Base-by-base conservation (phyloP, 2,888 invertebrate species). In the Watsonalla binaria region DNA sequence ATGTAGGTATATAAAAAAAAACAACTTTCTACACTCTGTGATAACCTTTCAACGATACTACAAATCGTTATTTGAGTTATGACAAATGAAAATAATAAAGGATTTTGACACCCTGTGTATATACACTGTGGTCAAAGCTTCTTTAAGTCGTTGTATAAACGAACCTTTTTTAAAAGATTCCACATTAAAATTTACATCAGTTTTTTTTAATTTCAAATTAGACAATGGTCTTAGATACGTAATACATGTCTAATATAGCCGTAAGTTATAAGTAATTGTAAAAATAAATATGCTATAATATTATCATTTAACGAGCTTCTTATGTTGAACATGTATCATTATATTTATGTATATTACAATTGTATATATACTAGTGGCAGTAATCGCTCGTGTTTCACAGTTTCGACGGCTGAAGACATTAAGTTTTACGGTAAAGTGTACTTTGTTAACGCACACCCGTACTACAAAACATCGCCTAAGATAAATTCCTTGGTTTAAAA, bases 331-430 rank as follows among this genome's bases (percentile, higher is more conserved):
- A 75, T 72, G 68, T 79, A 77, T 78, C 76, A 80, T 74, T 74
- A 76, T 78, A 74, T 65, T 72, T 71, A 76, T 80, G 74, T 79
- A 80, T 82, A 82, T 84, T 82, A 84, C 75, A 84, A 76, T 78
- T 76, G 76, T 84, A 78, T 82, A 74, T 74, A 81, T 74, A 75
- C 87, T 90, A 90, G 82, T 90, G 90, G 90, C 90, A 90, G 90
- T 90, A 82, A 80, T 84, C 80, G 84, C 82, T 86, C 80, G 65
- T 78, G 78, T 78, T 79, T 70, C 69, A 68, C 62, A 67, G 57
- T 62, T 70, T 70, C 74, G 74, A 76, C 73, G 73, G 77, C 69
- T 68, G 65, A 70, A 70, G 63, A 74, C 68, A 66, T 69, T 63
- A 65, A 64, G 66, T 72, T 70, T 61, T 37, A 37, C 8, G 37